Evolutionary conservation across 2,888 invertebrate species (phyloP), one percentile per base, ranked within the genome.

Genomic region (Parthenolecanium corni): DNA sequence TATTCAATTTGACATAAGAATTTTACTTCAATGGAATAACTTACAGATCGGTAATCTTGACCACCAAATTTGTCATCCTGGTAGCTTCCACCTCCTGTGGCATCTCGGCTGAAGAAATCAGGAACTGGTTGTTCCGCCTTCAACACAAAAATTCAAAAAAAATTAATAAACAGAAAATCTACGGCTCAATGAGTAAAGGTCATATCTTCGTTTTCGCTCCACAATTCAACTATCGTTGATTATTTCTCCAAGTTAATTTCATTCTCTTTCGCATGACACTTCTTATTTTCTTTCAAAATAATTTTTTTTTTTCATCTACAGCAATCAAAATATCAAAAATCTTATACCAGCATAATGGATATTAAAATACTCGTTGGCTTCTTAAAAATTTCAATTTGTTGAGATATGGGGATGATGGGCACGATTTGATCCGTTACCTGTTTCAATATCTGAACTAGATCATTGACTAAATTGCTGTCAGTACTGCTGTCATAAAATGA

Each of bases 41-140:
- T 58, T 21, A 58, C 38, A n/a, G n/a, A 36, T 11, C 52, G 24
- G 24, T 58, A 53, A 74, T 89, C 89, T 56, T 79, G 76, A 65
- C 84, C 86, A 9, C 87, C 87, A 69, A 86, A 89, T 53, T 75
- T 76, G 14, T 67, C 66, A 12, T 65, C 66, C 5, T 58, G n/a
- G 68, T 77, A 78, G 9, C 66, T 66, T 1, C 74, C 73, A 46
- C 72, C 76, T 21, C 74, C 74, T 12, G 73, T 73, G 0, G 77
- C 76, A 18, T 73, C 72, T 73, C 73, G 36, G 73, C 74, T 71
- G 20, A 92, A 71, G 78, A 86, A 92, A 6, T 83, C 82, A 0
- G 95, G 95, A 5, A 94, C 80, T 0, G 78, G 72, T 72, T 94
- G 92, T 0, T 80, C 80, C 0, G 93, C 88, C 72, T 88, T 49